Percentiles rank a stretch among this genome's conserved stretches.
phyloP scores from a whole-genome alignment of 2,113 vertebrate genomes.

The Pipra filicauda region DNA sequence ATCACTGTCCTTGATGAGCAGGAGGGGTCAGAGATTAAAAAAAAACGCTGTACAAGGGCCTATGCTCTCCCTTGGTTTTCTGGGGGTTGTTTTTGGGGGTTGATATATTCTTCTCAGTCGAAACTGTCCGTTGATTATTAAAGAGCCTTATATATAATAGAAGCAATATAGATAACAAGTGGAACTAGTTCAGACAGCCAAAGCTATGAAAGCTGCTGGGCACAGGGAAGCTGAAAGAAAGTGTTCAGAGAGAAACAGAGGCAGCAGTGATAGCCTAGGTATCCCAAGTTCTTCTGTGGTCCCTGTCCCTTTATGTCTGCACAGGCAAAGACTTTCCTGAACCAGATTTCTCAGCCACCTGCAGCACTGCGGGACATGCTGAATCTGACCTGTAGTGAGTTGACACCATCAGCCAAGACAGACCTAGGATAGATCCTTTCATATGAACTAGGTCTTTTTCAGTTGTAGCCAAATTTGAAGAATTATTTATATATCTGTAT shows the following conservation, averaged over 20 bases:
- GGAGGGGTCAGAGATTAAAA: not conserved
- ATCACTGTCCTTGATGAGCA: not conserved
- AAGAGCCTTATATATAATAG: not conserved
- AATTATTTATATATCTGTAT: not conserved
- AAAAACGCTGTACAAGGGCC: not conserved
- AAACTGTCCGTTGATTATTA: not conserved
- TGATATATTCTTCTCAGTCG: not conserved
- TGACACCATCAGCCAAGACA: not conserved
- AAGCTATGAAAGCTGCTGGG: not conserved
- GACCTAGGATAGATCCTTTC: not conserved
- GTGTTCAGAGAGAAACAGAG: not conserved
- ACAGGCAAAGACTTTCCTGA: not conserved
- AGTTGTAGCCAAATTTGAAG: not conserved
- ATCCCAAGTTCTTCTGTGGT: not conserved
- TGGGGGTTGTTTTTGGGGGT: not conserved
- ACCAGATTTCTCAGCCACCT: not conserved
- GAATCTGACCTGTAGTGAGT: not conserved
- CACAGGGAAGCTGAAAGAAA: not conserved
- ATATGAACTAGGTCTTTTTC: not conserved
- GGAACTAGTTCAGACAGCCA: not conserved
- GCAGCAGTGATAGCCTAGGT: not conserved
- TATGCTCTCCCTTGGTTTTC: not conserved
- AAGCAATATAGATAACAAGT: not conserved
- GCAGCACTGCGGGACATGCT: not conserved
- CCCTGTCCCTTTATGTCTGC: not conserved